These are phyloP conservation scores for Aspidiotus rigidus DNA, from an alignment of 2,888 invertebrate genomes.

Conservation along the genomic window DNA sequence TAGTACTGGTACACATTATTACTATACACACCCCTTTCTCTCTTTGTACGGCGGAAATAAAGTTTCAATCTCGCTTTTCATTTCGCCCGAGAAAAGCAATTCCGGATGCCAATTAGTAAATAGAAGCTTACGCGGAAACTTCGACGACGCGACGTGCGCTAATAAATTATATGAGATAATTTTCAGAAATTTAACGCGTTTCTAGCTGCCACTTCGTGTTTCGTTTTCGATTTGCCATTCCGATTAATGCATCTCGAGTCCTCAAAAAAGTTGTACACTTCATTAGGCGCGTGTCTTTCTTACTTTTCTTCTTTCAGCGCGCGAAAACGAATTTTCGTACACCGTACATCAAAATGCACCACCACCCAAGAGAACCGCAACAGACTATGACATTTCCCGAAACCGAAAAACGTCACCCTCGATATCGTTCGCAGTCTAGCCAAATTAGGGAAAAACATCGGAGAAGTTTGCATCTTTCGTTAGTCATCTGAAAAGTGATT, in stretches of 20 bases:
- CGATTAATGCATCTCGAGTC: neutral
- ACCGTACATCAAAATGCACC: no score
- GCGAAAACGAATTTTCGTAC: no score
- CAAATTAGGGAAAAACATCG: no score
- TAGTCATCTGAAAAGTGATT: no score
- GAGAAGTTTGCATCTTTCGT: no score
- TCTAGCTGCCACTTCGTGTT: neutral
- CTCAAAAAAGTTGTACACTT: neutral
- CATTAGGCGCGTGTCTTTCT: neutral
- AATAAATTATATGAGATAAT: constrained; percentile 2
- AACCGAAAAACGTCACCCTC: no score
- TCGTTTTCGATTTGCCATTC: neutral
- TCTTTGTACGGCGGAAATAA: neutral
- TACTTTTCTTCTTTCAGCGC: no score
- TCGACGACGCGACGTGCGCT: constrained; percentile 1
- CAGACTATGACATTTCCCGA: no score
- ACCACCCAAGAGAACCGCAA: no score
- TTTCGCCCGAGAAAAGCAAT: neutral
- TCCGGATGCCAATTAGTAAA: constrained; percentile 2
- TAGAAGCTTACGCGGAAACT: neutral
- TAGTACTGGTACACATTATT: neutral
- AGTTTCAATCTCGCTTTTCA: constrained; percentile 6
- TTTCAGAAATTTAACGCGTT: constrained; percentile 1
- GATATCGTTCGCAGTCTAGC: no score
- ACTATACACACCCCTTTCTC: no score